phyloP scores from a whole-genome alignment of 1,140 invertebrate species.

The Drosophila bocqueti region DNA sequence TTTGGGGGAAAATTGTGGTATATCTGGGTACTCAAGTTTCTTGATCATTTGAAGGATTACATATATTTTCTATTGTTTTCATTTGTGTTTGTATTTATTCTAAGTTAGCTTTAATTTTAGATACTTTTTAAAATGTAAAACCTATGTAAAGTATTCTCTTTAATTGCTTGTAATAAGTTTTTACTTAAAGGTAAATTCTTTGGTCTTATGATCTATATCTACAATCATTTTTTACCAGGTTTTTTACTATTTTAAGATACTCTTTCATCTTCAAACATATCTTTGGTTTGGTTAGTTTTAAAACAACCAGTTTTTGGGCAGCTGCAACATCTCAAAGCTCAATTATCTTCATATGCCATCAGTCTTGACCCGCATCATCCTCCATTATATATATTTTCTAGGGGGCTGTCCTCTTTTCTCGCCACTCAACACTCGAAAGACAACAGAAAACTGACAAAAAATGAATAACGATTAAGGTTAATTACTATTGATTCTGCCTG shows the following conservation, averaged over 20 bases:
- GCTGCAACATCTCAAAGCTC: slow-evolving; percentile 32
- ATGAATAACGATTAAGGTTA: slow-evolving; percentile 74
- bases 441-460: slow-evolving; percentile 44
- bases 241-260: neutral
- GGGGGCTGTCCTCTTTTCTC: slow-evolving; percentile 27
- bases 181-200: no score
- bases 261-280: neutral
- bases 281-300: neutral
- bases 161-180: neutral
- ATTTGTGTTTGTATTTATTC: neutral
- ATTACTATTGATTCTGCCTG: slow-evolving; percentile 80
- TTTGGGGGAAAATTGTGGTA: neutral
- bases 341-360: slow-evolving; percentile 31
- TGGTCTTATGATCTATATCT: neutral
- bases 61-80: neutral
- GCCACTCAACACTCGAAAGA: slow-evolving; percentile 44
- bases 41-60: neutral
- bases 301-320: slow-evolving; percentile 23
- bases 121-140: neutral
- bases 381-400: slow-evolving; percentile 26
- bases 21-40: no score
- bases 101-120: no score
- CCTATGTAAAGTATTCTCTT: no score
- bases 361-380: slow-evolving; percentile 48
- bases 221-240: neutral